Evolutionary conservation across 2,888 invertebrate species (phyloP).

Genomic region (Thymelicus lineola): DNA sequence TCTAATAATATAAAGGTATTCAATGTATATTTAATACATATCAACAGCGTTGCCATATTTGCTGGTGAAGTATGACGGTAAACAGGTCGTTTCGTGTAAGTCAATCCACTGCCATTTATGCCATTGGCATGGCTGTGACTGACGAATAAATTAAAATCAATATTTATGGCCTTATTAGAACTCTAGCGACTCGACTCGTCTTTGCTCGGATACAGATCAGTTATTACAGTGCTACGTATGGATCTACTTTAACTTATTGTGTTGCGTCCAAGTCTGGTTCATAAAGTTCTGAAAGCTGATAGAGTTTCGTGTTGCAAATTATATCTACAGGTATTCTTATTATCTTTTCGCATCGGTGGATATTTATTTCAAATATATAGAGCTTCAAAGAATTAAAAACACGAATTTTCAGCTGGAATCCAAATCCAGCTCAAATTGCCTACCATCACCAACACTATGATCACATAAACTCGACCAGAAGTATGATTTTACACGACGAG

Average conservation of each 20-base stretch:
- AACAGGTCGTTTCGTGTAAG: constrained; percentile 45
- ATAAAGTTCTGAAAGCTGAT: too few species aligned
- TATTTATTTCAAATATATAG: too few species aligned
- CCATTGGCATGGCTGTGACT: constrained; percentile 51
- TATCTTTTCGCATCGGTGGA: too few species aligned
- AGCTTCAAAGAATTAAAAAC: too few species aligned
- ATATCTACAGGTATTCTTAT: too few species aligned
- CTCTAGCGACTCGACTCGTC: constrained; percentile 8
- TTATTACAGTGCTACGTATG: neutral
- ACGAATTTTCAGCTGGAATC: too few species aligned
- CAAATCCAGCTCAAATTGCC: too few species aligned
- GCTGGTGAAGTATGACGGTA: constrained; percentile 43
- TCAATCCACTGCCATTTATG: constrained; percentile 56
- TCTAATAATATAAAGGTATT: neutral
- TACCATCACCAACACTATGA: too few species aligned
- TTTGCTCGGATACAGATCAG: neutral
- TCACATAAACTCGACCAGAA: too few species aligned
- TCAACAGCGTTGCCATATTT: constrained; percentile 41
- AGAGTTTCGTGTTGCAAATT: too few species aligned
- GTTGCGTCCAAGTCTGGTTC: too few species aligned
- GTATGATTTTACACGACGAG: too few species aligned
- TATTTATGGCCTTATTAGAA: constrained; percentile 60
- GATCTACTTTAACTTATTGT: neutral
- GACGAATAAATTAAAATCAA: constrained; percentile 66
- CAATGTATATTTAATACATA: neutral